Conservation (phyloP, 2,113 vertebrate genomes). For the Telmatochromis sp. region DNA sequence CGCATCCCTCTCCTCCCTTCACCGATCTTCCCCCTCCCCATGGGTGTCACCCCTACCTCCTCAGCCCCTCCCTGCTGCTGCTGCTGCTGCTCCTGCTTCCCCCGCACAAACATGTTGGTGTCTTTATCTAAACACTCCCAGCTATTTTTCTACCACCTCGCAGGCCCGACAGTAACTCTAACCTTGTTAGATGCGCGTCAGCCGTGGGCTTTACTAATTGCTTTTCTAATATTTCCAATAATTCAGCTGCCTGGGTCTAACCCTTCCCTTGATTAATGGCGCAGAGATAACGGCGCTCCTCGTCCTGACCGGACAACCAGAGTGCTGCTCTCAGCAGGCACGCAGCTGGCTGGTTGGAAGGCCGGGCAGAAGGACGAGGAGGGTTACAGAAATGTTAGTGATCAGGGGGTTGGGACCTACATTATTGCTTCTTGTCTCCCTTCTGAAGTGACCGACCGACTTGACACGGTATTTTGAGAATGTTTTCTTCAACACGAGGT, state of each 20-base stretch:
- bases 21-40: not conserved
- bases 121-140: conserved; percentile 27
- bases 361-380: conserved; percentile 12
- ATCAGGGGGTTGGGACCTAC: not conserved
- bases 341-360: not conserved
- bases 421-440: not conserved
- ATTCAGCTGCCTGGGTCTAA: conserved; percentile 40
- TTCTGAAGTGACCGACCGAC: not conserved
- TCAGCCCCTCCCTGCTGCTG: not conserved
- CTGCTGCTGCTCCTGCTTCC: not conserved
- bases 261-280: conserved; percentile 41
- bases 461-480: not conserved
- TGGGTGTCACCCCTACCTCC: not conserved
- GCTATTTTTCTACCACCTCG: not conserved
- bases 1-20: not conserved
- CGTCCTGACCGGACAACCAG: not conserved
- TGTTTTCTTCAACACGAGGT: not conserved
- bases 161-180: conserved; percentile 13
- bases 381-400: conserved; percentile 5
- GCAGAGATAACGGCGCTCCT: not conserved
- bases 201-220: conserved; percentile 47
- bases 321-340: conserved; percentile 48
- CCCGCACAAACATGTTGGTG: not conserved
- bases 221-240: conserved; percentile 62
- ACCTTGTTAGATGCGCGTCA: conserved; percentile 43